A percentile compares a stretch with the other conserved stretches of the same genome.
phyloP scores from a whole-genome alignment of 2,888 invertebrate species.

The Dyspetes luteomarginatus region DNA sequence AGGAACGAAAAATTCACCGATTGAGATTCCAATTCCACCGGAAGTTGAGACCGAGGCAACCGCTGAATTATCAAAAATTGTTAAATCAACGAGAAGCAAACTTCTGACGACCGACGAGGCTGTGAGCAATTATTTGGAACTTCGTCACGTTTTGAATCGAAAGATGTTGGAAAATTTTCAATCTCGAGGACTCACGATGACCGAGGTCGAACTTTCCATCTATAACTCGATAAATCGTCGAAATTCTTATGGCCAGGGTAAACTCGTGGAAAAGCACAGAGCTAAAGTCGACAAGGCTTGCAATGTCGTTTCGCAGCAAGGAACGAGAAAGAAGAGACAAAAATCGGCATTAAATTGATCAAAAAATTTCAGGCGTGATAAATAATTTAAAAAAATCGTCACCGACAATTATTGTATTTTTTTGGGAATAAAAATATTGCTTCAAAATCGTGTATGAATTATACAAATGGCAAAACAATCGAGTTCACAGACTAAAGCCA shows the following conservation, averaged over 20 bases:
- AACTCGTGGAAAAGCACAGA: constrained; percentile 63
- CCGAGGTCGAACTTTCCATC: constrained; percentile 69
- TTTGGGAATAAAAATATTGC: neutral
- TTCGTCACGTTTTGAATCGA: constrained; percentile 62
- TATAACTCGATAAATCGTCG: constrained; percentile 68
- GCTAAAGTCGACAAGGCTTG: constrained; percentile 54
- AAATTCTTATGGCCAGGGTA: constrained; percentile 69
- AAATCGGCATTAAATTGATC: neutral
- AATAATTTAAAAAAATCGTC: neutral
- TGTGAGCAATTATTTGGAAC: constrained; percentile 64
- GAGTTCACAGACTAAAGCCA: neutral
- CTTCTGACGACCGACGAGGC: constrained; percentile 66
- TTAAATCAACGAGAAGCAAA: constrained; percentile 56
- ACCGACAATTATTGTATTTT: neutral
- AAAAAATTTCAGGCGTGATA: constrained; percentile 5
- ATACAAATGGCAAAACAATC: neutral
- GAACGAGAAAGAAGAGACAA: neutral
- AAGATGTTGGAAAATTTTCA: constrained; percentile 66
- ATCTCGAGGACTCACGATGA: constrained; percentile 66
- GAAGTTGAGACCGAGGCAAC: constrained; percentile 61
- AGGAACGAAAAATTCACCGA: neutral
- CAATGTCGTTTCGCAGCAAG: neutral
- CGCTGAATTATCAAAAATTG: constrained; percentile 24
- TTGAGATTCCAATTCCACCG: constrained; percentile 41
- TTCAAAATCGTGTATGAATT: neutral